Evolutionary conservation across 2,888 invertebrate genomes (phyloP), one percentile per base, ranked within the genome.

Genomic region (Ennomos quercinarius): DNA sequence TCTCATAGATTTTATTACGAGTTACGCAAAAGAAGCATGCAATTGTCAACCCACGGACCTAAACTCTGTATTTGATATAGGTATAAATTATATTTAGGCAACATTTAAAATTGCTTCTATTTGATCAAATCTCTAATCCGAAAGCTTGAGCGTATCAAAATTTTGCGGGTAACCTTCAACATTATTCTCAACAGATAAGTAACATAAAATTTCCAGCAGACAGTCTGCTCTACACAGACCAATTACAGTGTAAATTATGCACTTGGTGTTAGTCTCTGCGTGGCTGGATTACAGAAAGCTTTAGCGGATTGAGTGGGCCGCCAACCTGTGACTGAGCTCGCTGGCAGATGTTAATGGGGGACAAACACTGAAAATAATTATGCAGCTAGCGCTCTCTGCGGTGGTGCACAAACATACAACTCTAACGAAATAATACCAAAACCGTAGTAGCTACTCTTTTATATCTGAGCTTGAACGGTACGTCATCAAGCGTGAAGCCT

Each of bases 301-400:
- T 71, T 57, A 61, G 65, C 67, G 63, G 68, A 76, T 75, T 72
- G 63, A 68, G 64, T 62, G 60, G 65, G 63, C 61, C 67, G 62
- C 61, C 66, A 63, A 69, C 64, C 66, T 73, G 72, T 68, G 71
- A 64, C 69, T 68, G 68, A 75, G 65, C 63, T 66, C 54, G 54
- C 65, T 58, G 57, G 74, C 70, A 69, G 73, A 76, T 80, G 80
- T 76, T 81, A 84, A 82, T 80, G 67, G 75, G 70, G 71, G 71
- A 72, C 70, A 77, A 80, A 79, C 78, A 76, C 77, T 77, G 75
- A 74, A 76, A 75, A 81, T 82, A 79, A 84, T 83, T 82, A 82
- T 81, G 76, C 83, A 77, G 69, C 64, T 63, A 65, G 64, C 57
- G 59, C 64, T 63, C 59, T 40, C 49, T 53, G 55, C 47, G 56